Evolutionary conservation across 2,888 invertebrate species (phyloP), one percentile per base, ranked within the genome.

Genomic region (Frankliniella fusca): DNA sequence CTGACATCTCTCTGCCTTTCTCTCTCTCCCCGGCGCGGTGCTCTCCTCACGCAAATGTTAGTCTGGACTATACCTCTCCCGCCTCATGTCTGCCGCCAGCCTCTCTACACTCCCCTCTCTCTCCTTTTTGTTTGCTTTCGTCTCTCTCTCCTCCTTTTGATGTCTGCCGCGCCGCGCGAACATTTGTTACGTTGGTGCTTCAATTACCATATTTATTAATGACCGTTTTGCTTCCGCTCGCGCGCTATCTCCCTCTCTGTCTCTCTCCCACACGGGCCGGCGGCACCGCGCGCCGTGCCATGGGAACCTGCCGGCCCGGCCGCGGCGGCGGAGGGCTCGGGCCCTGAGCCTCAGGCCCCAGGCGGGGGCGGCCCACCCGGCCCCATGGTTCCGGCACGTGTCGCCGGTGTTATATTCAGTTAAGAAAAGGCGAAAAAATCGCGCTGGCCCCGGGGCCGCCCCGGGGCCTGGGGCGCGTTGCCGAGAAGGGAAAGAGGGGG

Each of bases 151-250:
- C 38, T 5, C 5, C 38, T 5, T 38, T 38, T 38, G 38, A 38
- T 38, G 38, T 38, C 38, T 38, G 38, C 38, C 38, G 38, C 38
- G 38, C 61, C 61, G 61, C 11, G 20, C 61, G 61, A 61, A 18
- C 18, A 18, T 61, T 76, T 76, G 70, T 76, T 76, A 23, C 27
- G 70, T 76, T 76, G 70, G 23, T n/a, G 70, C 27, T 76, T 76
- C 27, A 27, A 76, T 76, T 76, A 76, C 12, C 70, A 76, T 76
- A 76, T 76, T 76, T 23, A 76, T 76, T 76, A 76, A 76, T 76
- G 23, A 23, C 70, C 70, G 70, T 76, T 76, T 76, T 27, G 70
- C 27, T 76, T 27, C 27, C 70, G 70, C 11, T 23, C 23, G 23
- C 70, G 70, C 70, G 23, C 23, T n/a, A 9, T 76, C 70, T 23